Percentiles rank a stretch among this genome's conserved stretches.
Conservation (phyloP, 2,888 invertebrate species). For the Phasia obesa region DNA sequence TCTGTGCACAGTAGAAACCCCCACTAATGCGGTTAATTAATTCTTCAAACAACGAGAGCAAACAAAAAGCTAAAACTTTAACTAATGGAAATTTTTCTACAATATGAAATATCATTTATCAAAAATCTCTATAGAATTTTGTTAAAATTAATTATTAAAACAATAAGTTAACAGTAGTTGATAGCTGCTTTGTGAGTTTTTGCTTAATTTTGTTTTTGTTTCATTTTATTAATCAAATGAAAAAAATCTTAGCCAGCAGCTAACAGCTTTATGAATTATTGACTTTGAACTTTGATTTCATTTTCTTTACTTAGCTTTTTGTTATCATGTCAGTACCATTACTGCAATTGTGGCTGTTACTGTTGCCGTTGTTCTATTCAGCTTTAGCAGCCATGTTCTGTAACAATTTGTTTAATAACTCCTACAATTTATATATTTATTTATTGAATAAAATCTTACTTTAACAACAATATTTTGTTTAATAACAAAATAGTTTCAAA, state of each 20-base stretch:
- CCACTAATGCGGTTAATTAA: slow-evolving; percentile 50
- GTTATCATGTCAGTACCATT: slow-evolving; percentile 53
- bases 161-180: slow-evolving; percentile 62
- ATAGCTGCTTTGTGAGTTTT: slow-evolving; percentile 27
- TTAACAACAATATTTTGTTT: slow-evolving; percentile 32
- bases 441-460: slow-evolving; percentile 29
- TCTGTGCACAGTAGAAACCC: neutral
- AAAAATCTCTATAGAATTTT: slow-evolving; percentile 46
- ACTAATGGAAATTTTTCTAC: slow-evolving; percentile 45
- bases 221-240: slow-evolving; percentile 15
- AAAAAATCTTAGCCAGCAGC: slow-evolving; percentile 18
- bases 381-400: slow-evolving; percentile 47
- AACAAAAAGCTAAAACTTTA: neutral
- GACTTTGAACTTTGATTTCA: slow-evolving; percentile 71
- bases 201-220: slow-evolving; percentile 17
- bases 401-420: slow-evolving; percentile 70
- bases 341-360: slow-evolving; percentile 20
- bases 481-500: slow-evolving; percentile 37
- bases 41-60: slow-evolving; percentile 1
- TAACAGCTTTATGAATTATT: slow-evolving; percentile 70
- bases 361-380: neutral
- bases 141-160: slow-evolving; percentile 48
- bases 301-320: slow-evolving; percentile 36
- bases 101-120: slow-evolving; percentile 54
- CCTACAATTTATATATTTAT: slow-evolving; percentile 62